Evolutionary conservation across 2,888 invertebrate genomes (phyloP).

Genomic region (Sinopyrophorus schimmeli): DNA sequence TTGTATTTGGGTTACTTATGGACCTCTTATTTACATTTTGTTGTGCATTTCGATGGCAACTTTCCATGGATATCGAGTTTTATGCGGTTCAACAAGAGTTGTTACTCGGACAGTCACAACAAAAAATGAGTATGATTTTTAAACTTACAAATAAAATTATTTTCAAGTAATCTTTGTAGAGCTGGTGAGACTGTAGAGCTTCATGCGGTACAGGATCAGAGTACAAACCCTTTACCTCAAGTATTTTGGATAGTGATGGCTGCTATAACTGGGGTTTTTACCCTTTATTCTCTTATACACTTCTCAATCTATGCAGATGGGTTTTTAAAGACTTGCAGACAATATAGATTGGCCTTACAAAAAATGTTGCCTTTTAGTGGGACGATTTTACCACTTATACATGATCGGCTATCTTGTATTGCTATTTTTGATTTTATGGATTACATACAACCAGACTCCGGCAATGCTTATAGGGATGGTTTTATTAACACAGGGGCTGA

Average conservation of each 20-base stretch:
- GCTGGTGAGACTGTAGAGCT: slow-evolving; percentile 71
- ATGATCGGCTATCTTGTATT: slow-evolving; percentile 70
- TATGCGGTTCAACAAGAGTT: slow-evolving; percentile 48
- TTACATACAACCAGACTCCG: slow-evolving; percentile 70
- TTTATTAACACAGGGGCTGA: slow-evolving; percentile 74
- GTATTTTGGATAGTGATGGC: slow-evolving; percentile 72
- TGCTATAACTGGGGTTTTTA: slow-evolving; percentile 64
- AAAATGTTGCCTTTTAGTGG: slow-evolving; percentile 61
- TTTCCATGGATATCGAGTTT: slow-evolving; percentile 70
- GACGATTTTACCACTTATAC: slow-evolving; percentile 63
- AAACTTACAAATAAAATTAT: not conserved
- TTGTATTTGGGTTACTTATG: slow-evolving; percentile 71
- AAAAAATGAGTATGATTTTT: slow-evolving; percentile 46
- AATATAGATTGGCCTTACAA: slow-evolving; percentile 70
- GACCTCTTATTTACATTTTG: slow-evolving; percentile 65
- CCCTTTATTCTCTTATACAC: slow-evolving; percentile 68
- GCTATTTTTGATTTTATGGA: slow-evolving; percentile 84
- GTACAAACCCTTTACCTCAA: slow-evolving; percentile 62
- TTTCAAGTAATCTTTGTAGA: slow-evolving; percentile 50
- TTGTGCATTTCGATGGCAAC: slow-evolving; percentile 66
- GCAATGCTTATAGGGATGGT: slow-evolving; percentile 65
- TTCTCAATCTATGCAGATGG: slow-evolving; percentile 74
- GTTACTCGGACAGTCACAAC: slow-evolving; percentile 49
- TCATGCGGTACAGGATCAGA: slow-evolving; percentile 62
- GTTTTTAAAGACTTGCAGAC: slow-evolving; percentile 73